These are phyloP conservation scores for Champsocephalus esox DNA, from an alignment of 2,797 vertebrate species.

Conservation along the genomic window DNA sequence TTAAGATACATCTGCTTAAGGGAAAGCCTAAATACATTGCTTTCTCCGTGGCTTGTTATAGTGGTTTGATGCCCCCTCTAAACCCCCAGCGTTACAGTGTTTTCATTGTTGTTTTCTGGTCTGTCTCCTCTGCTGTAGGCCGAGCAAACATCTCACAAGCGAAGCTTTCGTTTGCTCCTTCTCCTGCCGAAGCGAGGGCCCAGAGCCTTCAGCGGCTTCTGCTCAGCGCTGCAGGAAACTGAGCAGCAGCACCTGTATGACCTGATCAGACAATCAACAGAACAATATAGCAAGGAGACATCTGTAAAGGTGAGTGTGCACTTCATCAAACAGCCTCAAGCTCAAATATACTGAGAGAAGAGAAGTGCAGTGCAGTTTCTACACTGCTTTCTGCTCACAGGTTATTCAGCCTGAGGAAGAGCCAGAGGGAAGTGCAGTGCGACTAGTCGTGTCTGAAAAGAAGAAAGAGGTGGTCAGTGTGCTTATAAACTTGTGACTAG, in stretches of 20 bases:
- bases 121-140: conserved; percentile 63
- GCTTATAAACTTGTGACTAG: not conserved
- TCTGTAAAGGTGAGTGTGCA: conserved; percentile 68
- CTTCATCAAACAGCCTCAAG: not conserved
- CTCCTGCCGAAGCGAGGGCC: conserved; percentile 94
- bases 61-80: no score
- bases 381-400: conserved; percentile 43
- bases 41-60: no score
- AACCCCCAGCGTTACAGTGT: no score
- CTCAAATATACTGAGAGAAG: conserved; percentile 4
- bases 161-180: conserved; percentile 83
- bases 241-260: conserved; percentile 91
- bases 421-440: conserved; percentile 40
- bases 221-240: conserved; percentile 88
- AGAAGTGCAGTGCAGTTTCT: conserved; percentile 1
- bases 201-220: conserved; percentile 91
- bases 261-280: conserved; percentile 78
- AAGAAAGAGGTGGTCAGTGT: conserved; percentile 55
- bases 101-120: not conserved
- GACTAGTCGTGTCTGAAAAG: conserved; percentile 32
- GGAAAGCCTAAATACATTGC: no score
- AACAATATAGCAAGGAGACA: conserved; percentile 59
- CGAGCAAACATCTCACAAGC: conserved; percentile 77
- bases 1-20: no score
- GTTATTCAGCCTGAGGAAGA: conserved; percentile 48